Conservation (phyloP, 2,113 vertebrate species). For the Chroicocephalus ridibundus region DNA sequence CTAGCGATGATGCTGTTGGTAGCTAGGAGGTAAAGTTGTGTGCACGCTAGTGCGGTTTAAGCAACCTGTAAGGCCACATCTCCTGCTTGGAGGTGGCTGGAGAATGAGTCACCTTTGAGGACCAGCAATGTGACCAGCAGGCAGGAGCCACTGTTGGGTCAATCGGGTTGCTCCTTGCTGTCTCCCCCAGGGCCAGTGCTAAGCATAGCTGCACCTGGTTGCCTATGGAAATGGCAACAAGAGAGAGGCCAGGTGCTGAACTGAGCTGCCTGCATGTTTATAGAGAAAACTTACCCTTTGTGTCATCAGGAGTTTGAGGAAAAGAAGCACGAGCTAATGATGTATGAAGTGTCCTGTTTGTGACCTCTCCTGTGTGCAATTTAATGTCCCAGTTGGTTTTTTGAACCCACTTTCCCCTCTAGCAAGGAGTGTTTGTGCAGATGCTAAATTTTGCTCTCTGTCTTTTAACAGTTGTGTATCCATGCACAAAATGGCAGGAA, state of each 20-base stretch:
- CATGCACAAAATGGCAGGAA: constrained; percentile 88
- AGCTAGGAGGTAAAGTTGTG: background rate
- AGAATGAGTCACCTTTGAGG: background rate
- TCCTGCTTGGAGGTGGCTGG: background rate
- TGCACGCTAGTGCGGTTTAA: background rate
- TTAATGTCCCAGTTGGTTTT: background rate
- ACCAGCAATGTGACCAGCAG: background rate
- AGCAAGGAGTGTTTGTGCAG: background rate
- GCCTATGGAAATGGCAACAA: background rate
- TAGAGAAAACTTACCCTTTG: background rate
- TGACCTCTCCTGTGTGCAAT: background rate
- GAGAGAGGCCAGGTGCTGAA: background rate
- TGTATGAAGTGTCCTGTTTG: background rate
- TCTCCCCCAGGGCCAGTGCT: background rate
- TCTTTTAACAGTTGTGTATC: constrained; percentile 83
- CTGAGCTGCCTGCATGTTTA: background rate
- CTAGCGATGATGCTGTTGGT: background rate
- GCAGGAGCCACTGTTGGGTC: background rate
- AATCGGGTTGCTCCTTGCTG: background rate
- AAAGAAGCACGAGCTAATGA: background rate
- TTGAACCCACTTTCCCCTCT: background rate
- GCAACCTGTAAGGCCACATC: background rate
- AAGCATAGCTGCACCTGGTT: accelerated
- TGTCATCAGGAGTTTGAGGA: background rate
- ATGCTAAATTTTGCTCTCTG: background rate